These are phyloP conservation scores for Mastacembelus armatus DNA, from an alignment of 2,797 vertebrate species.

Conservation along the genomic window DNA sequence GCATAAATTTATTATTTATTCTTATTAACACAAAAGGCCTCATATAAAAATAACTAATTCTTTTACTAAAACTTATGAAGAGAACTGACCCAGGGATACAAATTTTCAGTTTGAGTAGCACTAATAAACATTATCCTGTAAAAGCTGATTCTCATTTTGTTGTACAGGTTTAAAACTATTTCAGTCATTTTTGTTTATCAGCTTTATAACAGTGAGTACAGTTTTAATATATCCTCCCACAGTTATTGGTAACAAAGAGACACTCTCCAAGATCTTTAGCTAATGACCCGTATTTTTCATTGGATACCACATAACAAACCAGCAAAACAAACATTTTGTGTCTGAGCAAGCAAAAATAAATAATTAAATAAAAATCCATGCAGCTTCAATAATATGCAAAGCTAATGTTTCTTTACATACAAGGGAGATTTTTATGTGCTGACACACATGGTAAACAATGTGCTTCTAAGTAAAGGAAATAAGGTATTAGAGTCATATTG, in stretches of 20 bases:
- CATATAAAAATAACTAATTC: background rate
- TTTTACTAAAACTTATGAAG: background rate
- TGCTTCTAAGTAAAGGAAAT: conserved; percentile 39
- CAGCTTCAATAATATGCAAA: background rate
- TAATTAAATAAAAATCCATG: conserved; percentile 19
- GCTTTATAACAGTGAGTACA: background rate
- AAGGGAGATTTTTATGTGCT: conserved; percentile 3
- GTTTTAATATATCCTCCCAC: conserved; percentile 18
- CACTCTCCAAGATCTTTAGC: background rate
- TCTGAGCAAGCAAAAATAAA: too few relatives aligned
- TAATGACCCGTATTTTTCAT: too few relatives aligned
- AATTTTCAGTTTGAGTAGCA: background rate
- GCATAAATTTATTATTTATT: background rate
- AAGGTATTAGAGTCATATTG: conserved; percentile 85
- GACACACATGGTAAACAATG: conserved; percentile 24
- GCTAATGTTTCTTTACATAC: conserved; percentile 11
- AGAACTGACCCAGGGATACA: background rate
- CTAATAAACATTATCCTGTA: conserved; percentile 1
- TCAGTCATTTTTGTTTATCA: background rate
- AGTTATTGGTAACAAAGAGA: conserved; percentile 10
- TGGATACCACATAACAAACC: too few relatives aligned
- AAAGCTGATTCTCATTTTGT: conserved; percentile 2
- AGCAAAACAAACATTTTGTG: too few relatives aligned
- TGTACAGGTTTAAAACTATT: conserved; percentile 1
- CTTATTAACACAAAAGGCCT: background rate